phyloP scores from a whole-genome alignment of 2,113 vertebrate genomes.

The Lagopus muta region DNA sequence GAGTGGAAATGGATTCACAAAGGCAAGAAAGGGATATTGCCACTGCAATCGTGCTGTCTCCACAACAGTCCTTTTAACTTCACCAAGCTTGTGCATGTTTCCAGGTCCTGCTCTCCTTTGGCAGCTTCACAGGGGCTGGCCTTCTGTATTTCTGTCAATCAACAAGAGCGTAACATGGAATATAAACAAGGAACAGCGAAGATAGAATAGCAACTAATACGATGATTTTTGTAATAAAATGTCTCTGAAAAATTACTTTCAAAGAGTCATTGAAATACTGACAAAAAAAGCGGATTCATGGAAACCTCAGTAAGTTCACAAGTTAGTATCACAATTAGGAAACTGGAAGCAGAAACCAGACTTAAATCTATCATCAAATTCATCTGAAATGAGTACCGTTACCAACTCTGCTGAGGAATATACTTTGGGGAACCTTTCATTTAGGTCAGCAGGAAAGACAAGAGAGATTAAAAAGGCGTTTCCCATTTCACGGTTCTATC shows the following conservation, averaged over 20 bases:
- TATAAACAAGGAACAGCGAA: background rate
- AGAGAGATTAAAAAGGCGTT: background rate
- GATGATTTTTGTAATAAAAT: background rate
- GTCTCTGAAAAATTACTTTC: background rate
- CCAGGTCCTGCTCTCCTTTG: too few relatives aligned
- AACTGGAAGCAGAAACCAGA: background rate
- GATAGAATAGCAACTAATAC: background rate
- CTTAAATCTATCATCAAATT: background rate
- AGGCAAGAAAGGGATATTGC: background rate
- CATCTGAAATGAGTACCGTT: background rate
- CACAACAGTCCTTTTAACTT: background rate
- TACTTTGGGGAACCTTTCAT: slow-evolving; percentile 4
- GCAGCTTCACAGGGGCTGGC: too few relatives aligned
- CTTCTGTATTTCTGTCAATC: background rate
- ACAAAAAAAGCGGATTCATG: background rate
- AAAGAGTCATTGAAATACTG: background rate
- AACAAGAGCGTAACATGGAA: background rate
- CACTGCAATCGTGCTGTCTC: background rate
- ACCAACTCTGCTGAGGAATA: slow-evolving; percentile 3
- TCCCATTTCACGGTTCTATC: background rate
- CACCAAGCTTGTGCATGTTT: background rate
- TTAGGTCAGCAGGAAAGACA: slow-evolving; percentile 19
- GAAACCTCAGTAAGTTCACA: background rate
- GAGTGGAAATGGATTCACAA: background rate
- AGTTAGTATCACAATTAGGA: background rate